Base-by-base conservation (phyloP, 2,888 invertebrate genomes). In the Octodonta nipae region DNA sequence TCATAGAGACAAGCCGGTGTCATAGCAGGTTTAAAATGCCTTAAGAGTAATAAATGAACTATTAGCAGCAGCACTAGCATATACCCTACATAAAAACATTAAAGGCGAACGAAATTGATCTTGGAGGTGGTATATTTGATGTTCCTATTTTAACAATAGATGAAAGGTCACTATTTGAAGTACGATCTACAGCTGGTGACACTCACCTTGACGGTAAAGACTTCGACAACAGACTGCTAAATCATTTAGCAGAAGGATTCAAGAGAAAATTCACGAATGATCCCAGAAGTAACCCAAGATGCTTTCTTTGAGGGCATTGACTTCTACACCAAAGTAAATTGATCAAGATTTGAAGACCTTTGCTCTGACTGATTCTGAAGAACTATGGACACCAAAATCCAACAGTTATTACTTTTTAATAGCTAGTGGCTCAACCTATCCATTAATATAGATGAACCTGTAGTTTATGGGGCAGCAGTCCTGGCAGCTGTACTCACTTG, bases 31-130 rank as follows among this genome's bases (percentile, higher is more conserved):
- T 59, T 87, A 27, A 85, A 85, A n/a, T 55, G 82, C 87, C 5
- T 62, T 87, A 14, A 69, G 85, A 37, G 85, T 87, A 46, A 81
- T 84, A 50, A 83, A 83, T 56, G 84, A 86, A 54, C 84, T 85
- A 4, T 42, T 46, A 25, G 35, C 42, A 42, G 49, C 43, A 42
- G 52, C 40, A 11, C 32, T 50, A 8, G 50, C 48, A 6, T 48
- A 50, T 34, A 48, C 47, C 10, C 36, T 50, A 16, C 48, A 50
- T 29, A 50, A 50, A 38, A 50, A 49, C 33, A 28, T 49, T 11
- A 47, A 46, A 31, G 50, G 48, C 2, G 48, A 50, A 30, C 42
- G 28, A 22, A 48, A 50, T 48, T 52, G 75, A 76, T 51, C 62
- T 76, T 36, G 75, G 75, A 10, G 64, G 64, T 27, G 67, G 67